Percentiles rank a stretch among this genome's conserved stretches.
Evolutionary conservation across 2,113 vertebrate species (phyloP).

Genomic region (Rallus limicola): DNA sequence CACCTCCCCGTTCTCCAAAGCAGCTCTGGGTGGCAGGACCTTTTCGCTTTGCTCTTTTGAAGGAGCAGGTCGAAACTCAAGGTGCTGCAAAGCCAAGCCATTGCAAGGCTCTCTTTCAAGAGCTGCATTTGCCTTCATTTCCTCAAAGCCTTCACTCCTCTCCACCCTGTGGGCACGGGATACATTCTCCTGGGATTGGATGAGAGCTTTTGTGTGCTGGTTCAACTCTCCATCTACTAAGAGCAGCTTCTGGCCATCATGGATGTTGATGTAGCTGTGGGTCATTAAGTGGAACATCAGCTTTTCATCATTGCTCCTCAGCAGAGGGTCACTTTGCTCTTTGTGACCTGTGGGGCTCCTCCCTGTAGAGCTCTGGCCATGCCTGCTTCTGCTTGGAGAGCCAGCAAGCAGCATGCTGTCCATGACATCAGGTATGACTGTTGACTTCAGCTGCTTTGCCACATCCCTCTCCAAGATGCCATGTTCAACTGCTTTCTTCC

Average conservation of each 20-base stretch:
- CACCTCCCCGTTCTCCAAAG: conserved; percentile 33
- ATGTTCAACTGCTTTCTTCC: conserved; percentile 74
- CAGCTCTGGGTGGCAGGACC: not conserved
- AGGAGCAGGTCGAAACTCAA: not conserved
- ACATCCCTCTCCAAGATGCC: conserved; percentile 74
- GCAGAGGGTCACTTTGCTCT: conserved; percentile 15
- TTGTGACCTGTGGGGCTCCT: not conserved
- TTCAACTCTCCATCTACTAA: conserved; percentile 80
- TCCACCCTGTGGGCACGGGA: not conserved
- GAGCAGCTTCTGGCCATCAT: conserved; percentile 85
- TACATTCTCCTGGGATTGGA: not conserved
- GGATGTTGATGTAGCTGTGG: conserved; percentile 88
- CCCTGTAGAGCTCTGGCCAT: conserved; percentile 39
- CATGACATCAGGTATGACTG: conserved; percentile 82
- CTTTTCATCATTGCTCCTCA: conserved; percentile 44
- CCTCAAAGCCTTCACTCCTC: not conserved
- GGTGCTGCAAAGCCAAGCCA: not conserved
- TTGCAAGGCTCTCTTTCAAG: not conserved
- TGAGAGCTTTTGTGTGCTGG: conserved; percentile 22
- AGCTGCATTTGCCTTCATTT: not conserved
- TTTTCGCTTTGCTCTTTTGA: not conserved
- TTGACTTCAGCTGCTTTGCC: conserved; percentile 72
- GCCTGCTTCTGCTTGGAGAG: conserved; percentile 59
- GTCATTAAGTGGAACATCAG: conserved; percentile 85
- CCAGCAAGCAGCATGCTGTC: conserved; percentile 71